Base-by-base conservation (phyloP, 1,140 invertebrate genomes). In the Dysdera silvatica region DNA sequence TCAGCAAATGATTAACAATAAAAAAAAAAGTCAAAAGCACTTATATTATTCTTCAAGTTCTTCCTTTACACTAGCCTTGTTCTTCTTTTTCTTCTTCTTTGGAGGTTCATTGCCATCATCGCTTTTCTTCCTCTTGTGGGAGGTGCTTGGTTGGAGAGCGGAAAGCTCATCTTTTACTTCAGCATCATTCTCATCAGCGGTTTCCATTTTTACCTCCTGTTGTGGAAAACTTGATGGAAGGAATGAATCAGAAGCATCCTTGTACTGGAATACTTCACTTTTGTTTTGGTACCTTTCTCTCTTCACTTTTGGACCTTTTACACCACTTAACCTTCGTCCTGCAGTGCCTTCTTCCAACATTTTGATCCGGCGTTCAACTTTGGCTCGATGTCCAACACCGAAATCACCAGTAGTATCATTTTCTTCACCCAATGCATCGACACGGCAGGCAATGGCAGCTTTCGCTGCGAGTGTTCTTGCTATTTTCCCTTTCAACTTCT, bases 381-480 rank as follows among this genome's bases (percentile, higher is more conserved):
- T 94, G 0, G 86, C 88, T 74, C 87, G 87, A 72, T 95, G 89
- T 71, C 92, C 87, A 1, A 85, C 82, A 6, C 94, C 93, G 2
- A 97, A 73, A 55, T 91, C 87, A 69, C 85, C 84, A 2, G 76
- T 82, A 51, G 69, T 81, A 45, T 55, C 40, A 0, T 74, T 83
- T 51, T 90, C 88, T 74, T 99, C 96, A 7, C 91, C 92, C 16
- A 99, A 83, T 3, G 95, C 96, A 79, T 99, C 97, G 1, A 98
- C 87, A 69, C 97, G 83, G 1, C 89, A 91, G 0, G 93, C 91
- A 8, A 99, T 75, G 0, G 95, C 81, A 2, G 93, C 87, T 76
- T 99, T 99, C 0, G 95, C 92, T 18, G 96, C 95, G 65, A 99
- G 79, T 84, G 97, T 98, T 72, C 97, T 81, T 0, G 95, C 95